Conservation (phyloP, 2,797 vertebrate genomes). For the Poecilia velifera region DNA sequence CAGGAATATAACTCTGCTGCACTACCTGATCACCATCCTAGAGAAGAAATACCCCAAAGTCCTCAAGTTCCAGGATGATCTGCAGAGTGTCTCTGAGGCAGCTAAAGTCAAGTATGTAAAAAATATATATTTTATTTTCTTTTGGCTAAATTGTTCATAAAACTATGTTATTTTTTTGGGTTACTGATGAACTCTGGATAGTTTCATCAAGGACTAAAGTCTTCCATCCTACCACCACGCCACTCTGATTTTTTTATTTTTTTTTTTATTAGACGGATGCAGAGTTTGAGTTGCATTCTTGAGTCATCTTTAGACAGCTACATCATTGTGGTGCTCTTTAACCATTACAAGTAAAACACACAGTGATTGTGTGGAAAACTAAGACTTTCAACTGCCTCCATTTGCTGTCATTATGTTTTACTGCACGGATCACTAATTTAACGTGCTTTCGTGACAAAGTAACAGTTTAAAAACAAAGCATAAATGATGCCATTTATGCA, state of each 20-base stretch:
- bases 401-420: not conserved
- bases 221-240: not conserved
- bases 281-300: not conserved
- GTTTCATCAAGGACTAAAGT: not conserved
- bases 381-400: not conserved
- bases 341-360: not conserved
- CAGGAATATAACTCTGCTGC: conserved; percentile 96
- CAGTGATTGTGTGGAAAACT: not conserved
- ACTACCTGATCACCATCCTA: conserved; percentile 98
- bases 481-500: not conserved
- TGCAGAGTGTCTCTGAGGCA: conserved; percentile 88
- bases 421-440: not conserved
- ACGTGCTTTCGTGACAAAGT: not conserved
- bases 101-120: conserved; percentile 97
- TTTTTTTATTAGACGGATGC: not conserved
- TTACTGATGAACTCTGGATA: not conserved
- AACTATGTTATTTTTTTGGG: not conserved
- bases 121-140: not conserved
- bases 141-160: not conserved
- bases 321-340: not conserved
- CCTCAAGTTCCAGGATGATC: conserved; percentile 89
- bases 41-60: conserved; percentile 98
- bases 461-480: not conserved
- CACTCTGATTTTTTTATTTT: not conserved
- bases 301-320: not conserved